These are phyloP conservation scores for Dufourea novaeangliae DNA, from an alignment of 1,140 invertebrate species.

Conservation along the genomic window DNA sequence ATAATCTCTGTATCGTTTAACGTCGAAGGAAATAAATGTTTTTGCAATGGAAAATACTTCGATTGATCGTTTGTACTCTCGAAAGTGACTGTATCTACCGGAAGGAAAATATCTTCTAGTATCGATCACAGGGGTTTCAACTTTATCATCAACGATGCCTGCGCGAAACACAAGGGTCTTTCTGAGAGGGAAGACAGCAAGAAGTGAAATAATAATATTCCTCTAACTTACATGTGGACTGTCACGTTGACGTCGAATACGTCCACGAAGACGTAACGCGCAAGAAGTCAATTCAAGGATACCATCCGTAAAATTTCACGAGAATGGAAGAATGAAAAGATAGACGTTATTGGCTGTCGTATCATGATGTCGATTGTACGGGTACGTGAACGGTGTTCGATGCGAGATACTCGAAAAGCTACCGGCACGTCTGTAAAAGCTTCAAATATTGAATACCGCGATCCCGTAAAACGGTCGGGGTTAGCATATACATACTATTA, in stretches of 20 bases:
- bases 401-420: neutral
- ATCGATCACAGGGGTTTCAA: no score
- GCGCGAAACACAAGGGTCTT: no score
- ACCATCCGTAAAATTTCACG: neutral
- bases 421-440: neutral
- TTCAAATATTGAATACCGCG: neutral
- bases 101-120: no score
- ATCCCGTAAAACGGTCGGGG: neutral
- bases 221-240: neutral
- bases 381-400: neutral
- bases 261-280: neutral
- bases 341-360: slow-evolving; percentile 21
- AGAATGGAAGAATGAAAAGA: neutral
- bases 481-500: neutral
- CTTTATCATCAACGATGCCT: no score
- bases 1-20: no score
- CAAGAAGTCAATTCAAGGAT: neutral
- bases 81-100: no score
- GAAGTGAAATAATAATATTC: no score
- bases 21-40: no score
- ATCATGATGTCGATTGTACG: neutral
- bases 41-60: no score
- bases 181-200: no score
- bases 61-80: no score
- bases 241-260: neutral